Evolutionary conservation across 2,888 invertebrate genomes (phyloP), one percentile per base, ranked within the genome.

Genomic region (Melanostoma mellinum): DNA sequence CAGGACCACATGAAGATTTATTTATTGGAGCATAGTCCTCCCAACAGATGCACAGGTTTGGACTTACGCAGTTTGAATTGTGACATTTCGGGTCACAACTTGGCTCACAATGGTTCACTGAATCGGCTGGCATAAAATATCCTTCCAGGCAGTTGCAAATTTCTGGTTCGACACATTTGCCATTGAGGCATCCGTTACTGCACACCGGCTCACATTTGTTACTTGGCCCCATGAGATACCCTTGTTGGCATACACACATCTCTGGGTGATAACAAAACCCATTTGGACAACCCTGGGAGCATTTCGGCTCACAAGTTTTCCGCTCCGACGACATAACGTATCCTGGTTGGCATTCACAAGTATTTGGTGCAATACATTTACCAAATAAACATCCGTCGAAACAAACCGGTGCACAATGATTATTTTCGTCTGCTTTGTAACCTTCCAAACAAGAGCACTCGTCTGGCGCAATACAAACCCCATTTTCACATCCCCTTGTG

Each of bases 121-220:
- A 81, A 8, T 80, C 67, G 8, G n/a, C 35, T 38, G 53, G 53
- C 55, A 85, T 82, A 61, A 38, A 32, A 65, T 74, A 87, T 8
- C 93, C 93, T 0, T 89, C 86, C n/a, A 90, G 88, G 86, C 94
- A 94, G 42, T 89, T 90, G 88, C 94, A 94, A 0, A 91, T 89
- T 5, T 82, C 75, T 3, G 71, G 78, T 2, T 85, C 92, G 1
- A 92, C 91, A 88, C 94, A 94, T 5, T 90, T 55, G n/a, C 89
- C 90, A 53, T 90, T 85, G 2, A 85, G 32, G 63, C 91, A 91
- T 3, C 72, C 77, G 1, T 86, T 42, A 0, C 73, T 87, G 82
- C 91, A 91, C 4, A 86, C 85, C 0, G 91, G 89, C 4, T 88
- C 87, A 53, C 91, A 91, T 10, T 32, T 85, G 0, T 85, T 82